phyloP scores from a whole-genome alignment of 2,888 invertebrate genomes.

The Phalera bucephala region DNA sequence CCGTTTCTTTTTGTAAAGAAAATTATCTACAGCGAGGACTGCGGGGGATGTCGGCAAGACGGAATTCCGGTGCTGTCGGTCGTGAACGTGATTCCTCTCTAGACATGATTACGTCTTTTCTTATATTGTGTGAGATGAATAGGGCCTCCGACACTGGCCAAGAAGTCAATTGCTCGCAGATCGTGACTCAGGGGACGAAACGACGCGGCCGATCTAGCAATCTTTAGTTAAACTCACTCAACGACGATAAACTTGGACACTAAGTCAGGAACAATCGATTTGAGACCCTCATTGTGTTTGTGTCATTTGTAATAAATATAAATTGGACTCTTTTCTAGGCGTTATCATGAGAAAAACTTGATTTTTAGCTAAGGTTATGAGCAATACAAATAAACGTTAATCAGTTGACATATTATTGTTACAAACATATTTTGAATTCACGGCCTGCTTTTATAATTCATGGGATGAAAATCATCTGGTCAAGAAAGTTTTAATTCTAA shows the following conservation, averaged over 20 bases:
- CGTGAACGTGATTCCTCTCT: slow-evolving; percentile 73
- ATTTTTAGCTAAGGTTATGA: no score
- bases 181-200: slow-evolving; percentile 49
- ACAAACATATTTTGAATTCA: no score
- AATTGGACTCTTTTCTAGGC: no score
- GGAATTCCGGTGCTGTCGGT: slow-evolving; percentile 76
- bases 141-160: slow-evolving; percentile 48
- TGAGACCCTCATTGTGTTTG: not conserved
- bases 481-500: no score
- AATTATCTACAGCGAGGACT: slow-evolving; percentile 56
- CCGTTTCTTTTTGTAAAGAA: slow-evolving; percentile 48
- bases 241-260: slow-evolving; percentile 10
- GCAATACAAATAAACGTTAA: no score
- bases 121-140: slow-evolving; percentile 74
- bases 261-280: slow-evolving; percentile 3
- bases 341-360: no score
- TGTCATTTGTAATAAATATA: no score
- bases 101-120: slow-evolving; percentile 75
- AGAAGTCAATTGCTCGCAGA: slow-evolving; percentile 62
- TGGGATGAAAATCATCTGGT: no score
- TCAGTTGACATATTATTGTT: no score
- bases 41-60: slow-evolving; percentile 54
- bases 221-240: slow-evolving; percentile 18
- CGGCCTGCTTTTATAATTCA: no score
- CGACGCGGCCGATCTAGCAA: slow-evolving; percentile 21